Base-by-base conservation (phyloP, 2,888 invertebrate species). In the Netelia inedita region DNA sequence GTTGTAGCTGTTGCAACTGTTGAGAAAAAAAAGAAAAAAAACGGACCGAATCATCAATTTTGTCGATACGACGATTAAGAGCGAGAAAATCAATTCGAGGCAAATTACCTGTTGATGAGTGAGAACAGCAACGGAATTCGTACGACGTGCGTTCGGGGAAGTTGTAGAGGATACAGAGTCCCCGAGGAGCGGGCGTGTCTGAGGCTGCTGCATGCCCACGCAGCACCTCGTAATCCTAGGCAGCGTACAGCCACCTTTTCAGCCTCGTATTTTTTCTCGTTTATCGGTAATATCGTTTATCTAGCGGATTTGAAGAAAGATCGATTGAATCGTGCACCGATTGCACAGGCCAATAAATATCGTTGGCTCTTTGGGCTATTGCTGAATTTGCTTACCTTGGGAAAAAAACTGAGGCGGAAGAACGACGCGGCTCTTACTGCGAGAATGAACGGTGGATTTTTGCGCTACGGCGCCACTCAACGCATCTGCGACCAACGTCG, bases 161-260 rank as follows among this genome's bases (percentile, higher is more conserved):
- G 93, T 93, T 92, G 93, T 93, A 92, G 93, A 93, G 93, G 93
- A 93, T 93, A 93, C 93, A 90, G 93, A 94, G 93, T 93, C 93
- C 93, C 93, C 93, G 91, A 93, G 93, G 91, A 94, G 93, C 93
- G 93, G 93, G 93, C 93, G 93, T 92, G 93, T 93, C 93, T 94
- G 93, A 93, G 93, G 93, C 93, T 94, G 93, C 93, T 94, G 93
- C 93, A 94, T 94, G 93, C 93, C 93, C 93, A 93, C 92, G 93
- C 93, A 94, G 93, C 93, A 92, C 93, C 93, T 92, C 93, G 91
- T 90, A 92, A 93, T 93, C 92, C 91, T 90, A 92, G 93, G 93
- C 90, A 94, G 93, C 93, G 89, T 91, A 90, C 90, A 91, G 93
- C 93, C 93, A 93, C 93, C 93, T 91, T 91, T 92, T 89, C 89